phyloP scores from a whole-genome alignment of 2,113 vertebrate genomes.

The Cyphomyrus plagiostoma region DNA sequence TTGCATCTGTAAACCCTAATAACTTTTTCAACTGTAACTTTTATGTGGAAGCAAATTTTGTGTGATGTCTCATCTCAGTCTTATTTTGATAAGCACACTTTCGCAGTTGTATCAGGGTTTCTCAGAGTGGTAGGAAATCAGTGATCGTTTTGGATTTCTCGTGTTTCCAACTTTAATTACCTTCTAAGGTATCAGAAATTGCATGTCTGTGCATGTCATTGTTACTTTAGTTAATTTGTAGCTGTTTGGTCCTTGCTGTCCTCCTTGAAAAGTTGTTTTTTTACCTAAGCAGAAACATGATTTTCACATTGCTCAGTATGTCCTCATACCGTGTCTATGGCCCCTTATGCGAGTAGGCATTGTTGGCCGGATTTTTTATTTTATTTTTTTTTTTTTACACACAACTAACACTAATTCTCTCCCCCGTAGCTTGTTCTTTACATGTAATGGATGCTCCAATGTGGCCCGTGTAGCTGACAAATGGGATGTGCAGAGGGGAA shows the following conservation, averaged over 20 bases:
- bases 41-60: too few relatives aligned
- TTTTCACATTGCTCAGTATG: not conserved
- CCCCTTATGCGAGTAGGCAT: not conserved
- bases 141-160: too few relatives aligned
- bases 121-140: too few relatives aligned
- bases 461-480: not conserved
- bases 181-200: not conserved
- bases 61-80: too few relatives aligned
- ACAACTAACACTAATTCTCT: not conserved
- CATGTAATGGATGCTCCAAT: not conserved
- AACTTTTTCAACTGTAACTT: too few relatives aligned
- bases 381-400: too few relatives aligned
- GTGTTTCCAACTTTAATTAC: too few relatives aligned
- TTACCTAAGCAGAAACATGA: not conserved
- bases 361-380: not conserved
- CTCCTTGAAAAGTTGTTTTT: not conserved
- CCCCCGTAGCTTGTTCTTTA: not conserved
- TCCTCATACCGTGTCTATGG: not conserved
- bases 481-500: not conserved
- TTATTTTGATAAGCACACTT: too few relatives aligned
- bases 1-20: too few relatives aligned
- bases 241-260: not conserved
- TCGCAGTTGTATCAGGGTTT: too few relatives aligned
- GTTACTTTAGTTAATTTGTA: not conserved
- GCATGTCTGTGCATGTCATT: not conserved